These are phyloP conservation scores for Cirrhinus molitorella DNA, from an alignment of 2,797 vertebrate species.

Conservation along the genomic window DNA sequence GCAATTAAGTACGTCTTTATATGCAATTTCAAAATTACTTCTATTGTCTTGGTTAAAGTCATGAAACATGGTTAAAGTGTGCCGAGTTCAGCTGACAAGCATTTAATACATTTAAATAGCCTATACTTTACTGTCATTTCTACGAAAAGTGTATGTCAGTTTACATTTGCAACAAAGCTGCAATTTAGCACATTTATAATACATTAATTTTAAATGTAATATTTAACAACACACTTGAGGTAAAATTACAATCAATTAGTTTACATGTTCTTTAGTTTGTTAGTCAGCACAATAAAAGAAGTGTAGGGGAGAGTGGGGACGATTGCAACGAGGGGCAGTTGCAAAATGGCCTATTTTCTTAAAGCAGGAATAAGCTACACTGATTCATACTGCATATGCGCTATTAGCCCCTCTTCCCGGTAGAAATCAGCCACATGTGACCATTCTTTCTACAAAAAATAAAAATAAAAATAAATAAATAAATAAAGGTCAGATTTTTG, in stretches of 20 bases:
- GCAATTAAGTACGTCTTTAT: not conserved
- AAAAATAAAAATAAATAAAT: too few species aligned
- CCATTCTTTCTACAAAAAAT: too few species aligned
- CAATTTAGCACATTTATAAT: not conserved
- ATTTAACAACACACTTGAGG: not conserved
- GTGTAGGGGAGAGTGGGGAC: too few species aligned
- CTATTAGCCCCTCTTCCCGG: too few species aligned
- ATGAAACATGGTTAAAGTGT: not conserved
- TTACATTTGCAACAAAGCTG: too few species aligned
- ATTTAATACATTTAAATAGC: not conserved
- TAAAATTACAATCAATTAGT: not conserved
- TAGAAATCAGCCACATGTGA: too few species aligned
- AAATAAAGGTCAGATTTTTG: too few species aligned
- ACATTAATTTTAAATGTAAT: not conserved
- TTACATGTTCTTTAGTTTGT: not conserved
- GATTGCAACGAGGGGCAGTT: too few species aligned
- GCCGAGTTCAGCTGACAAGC: not conserved
- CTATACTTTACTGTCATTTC: not conserved
- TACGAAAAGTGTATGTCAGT: not conserved
- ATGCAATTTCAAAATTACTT: not conserved
- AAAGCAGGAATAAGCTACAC: too few species aligned
- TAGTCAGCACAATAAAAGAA: not conserved
- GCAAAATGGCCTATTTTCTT: too few species aligned
- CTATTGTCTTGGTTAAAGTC: not conserved
- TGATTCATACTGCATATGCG: too few species aligned